These are phyloP conservation scores for Erpornis zantholeuca DNA, from an alignment of 2,113 vertebrate species.

Conservation along the genomic window DNA sequence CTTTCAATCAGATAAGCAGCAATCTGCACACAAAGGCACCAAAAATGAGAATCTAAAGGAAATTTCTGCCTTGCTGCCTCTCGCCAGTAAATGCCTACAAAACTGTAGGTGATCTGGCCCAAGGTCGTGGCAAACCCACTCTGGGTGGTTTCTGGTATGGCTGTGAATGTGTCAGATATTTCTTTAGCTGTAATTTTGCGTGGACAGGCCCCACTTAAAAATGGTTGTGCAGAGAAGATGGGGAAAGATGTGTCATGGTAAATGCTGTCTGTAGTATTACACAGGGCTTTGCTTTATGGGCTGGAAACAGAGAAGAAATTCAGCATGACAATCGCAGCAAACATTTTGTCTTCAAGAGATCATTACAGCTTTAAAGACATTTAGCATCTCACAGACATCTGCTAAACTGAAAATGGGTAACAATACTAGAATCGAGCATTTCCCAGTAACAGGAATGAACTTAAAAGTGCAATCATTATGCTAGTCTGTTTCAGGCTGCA, in stretches of 20 bases:
- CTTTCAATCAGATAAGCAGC: background rate
- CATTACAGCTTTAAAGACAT: background rate
- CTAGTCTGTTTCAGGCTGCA: background rate
- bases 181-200: background rate
- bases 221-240: background rate
- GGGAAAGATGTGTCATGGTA: background rate
- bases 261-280: background rate
- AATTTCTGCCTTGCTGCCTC: background rate
- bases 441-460: background rate
- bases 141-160: background rate
- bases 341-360: background rate
- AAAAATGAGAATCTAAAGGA: background rate
- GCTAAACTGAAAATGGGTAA: conserved; percentile 3
- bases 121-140: background rate
- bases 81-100: background rate
- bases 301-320: background rate
- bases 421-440: background rate
- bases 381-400: background rate
- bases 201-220: background rate
- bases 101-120: background rate
- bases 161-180: background rate
- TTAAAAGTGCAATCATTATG: background rate
- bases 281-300: background rate
- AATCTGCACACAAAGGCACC: background rate
- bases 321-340: background rate